Conservation (phyloP, 1,140 invertebrate species). For the Episyrphus balteatus region DNA sequence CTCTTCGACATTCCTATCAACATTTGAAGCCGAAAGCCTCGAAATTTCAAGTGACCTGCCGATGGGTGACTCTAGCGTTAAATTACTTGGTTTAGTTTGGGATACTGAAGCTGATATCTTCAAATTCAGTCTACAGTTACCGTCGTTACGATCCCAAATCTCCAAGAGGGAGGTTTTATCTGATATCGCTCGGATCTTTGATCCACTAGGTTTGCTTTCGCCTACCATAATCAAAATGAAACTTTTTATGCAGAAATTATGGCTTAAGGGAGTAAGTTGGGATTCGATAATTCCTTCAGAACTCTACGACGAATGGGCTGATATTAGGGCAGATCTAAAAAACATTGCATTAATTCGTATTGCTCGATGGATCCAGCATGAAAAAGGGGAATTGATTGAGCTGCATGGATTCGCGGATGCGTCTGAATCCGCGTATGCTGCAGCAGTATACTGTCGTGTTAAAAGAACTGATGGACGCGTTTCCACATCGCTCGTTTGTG, state of each 20-base stretch:
- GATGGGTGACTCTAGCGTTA: no score
- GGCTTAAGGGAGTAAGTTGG: slow-evolving; percentile 25
- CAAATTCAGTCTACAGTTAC: no score
- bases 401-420: slow-evolving; percentile 30
- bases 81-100: no score
- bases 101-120: no score
- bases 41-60: no score
- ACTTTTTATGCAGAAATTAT: slow-evolving; percentile 34
- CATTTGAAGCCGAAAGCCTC: no score
- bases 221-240: slow-evolving; percentile 28
- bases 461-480: no score
- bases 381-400: slow-evolving; percentile 5
- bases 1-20: no score
- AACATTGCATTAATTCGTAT: slow-evolving; percentile 4
- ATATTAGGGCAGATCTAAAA: slow-evolving; percentile 8
- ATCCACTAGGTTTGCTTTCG: slow-evolving; percentile 26
- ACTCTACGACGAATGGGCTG: slow-evolving; percentile 10
- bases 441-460: slow-evolving; percentile 27
- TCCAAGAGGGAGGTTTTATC: slow-evolving; percentile 23
- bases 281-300: slow-evolving; percentile 16
- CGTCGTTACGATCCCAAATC: slow-evolving; percentile 1
- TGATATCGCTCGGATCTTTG: slow-evolving; percentile 16
- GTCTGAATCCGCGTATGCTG: slow-evolving; percentile 23
- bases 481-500: slow-evolving; percentile 6
- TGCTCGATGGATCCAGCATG: not conserved